phyloP scores from a whole-genome alignment of 37 sponge, comb jelly and placozoan genomes.

The Beroe forskalii region DNA sequence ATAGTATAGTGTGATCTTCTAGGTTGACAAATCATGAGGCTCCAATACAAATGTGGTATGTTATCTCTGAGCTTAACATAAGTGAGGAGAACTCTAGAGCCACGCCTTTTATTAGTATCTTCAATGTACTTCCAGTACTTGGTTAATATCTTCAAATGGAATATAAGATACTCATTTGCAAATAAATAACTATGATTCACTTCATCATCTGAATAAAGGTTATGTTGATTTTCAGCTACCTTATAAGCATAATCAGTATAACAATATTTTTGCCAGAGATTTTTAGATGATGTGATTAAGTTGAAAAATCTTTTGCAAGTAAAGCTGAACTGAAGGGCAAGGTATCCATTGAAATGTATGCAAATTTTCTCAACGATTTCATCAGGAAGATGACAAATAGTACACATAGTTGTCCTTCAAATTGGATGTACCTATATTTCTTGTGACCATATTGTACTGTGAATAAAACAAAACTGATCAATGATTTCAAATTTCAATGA shows the following conservation, averaged over 20 bases:
- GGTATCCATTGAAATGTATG: neutral
- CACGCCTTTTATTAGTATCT: neutral
- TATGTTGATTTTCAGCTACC: too few species aligned
- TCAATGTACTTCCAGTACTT: slow-evolving; percentile 15
- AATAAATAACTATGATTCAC: neutral
- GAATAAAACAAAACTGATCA: too few species aligned
- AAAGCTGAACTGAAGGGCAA: neutral
- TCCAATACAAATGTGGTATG: slow-evolving; percentile 22
- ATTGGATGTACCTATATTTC: too few species aligned
- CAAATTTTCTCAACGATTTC: slow-evolving; percentile 8
- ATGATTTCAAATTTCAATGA: too few species aligned
- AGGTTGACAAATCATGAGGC: neutral
- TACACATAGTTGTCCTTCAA: too few species aligned
- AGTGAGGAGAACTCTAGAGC: neutral
- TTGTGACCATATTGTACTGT: too few species aligned
- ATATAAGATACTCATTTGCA: neutral
- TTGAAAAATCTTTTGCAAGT: slow-evolving; percentile 37
- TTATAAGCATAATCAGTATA: too few species aligned
- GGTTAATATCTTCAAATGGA: neutral
- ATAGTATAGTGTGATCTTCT: neutral
- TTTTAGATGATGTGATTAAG: too few species aligned
- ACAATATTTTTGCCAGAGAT: too few species aligned
- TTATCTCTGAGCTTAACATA: slow-evolving; percentile 11
- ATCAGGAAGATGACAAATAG: neutral
- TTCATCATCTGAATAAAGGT: too few species aligned